Evolutionary conservation across 2,797 vertebrate genomes (phyloP).

Genomic region (Netta rufina): DNA sequence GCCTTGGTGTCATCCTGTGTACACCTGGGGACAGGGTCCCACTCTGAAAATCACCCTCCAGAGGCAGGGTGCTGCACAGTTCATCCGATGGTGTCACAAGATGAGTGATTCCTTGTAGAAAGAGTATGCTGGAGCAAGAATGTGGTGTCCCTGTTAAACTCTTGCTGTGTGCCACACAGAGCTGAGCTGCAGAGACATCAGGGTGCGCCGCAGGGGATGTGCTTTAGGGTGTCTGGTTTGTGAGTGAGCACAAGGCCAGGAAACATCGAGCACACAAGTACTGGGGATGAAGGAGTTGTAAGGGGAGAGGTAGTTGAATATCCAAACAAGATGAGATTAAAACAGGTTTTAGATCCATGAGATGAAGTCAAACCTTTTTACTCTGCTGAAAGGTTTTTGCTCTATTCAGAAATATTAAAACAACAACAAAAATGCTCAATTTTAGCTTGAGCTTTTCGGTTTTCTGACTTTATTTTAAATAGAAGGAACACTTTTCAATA

Average conservation of each 20-base stretch:
- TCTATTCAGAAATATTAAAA: background rate
- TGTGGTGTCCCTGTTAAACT: background rate
- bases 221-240: background rate
- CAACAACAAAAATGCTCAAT: background rate
- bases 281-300: background rate
- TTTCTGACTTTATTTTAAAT: background rate
- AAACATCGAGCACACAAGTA: background rate
- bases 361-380: background rate
- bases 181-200: background rate
- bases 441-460: background rate
- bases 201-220: background rate
- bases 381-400: background rate
- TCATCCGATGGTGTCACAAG: too few species aligned
- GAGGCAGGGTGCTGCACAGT: background rate
- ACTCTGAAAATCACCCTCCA: background rate
- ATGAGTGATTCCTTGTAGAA: too few species aligned
- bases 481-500: background rate
- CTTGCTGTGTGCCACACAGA: fast-evolving
- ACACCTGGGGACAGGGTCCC: background rate
- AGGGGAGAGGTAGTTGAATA: background rate
- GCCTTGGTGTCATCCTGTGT: background rate
- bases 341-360: background rate
- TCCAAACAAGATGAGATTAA: background rate
- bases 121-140: background rate
- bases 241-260: fast-evolving